A percentile compares a stretch with the other conserved stretches of the same genome.
Conservation (phyloP, 2,113 vertebrate species). For the Scatophagus argus region DNA sequence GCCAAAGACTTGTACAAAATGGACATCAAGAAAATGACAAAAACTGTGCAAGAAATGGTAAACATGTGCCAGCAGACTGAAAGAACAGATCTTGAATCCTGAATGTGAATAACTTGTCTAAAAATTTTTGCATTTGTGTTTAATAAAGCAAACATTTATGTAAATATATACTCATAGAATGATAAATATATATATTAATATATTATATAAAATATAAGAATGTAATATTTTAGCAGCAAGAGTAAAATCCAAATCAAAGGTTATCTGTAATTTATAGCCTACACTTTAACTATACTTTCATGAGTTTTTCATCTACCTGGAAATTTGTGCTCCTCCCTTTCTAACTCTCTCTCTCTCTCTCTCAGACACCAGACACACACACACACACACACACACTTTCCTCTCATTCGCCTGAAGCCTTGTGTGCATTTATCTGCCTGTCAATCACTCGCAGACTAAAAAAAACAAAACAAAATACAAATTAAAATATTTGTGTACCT, state of each 20-base stretch:
- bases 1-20: too few relatives aligned
- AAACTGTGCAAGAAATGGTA: too few relatives aligned
- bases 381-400: conserved; percentile 14
- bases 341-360: neutral
- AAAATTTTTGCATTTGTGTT: too few relatives aligned
- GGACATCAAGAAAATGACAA: too few relatives aligned
- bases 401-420: conserved; percentile 52
- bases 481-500: conserved; percentile 65
- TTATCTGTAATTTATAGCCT: conserved; percentile 21
- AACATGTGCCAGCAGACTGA: too few relatives aligned
- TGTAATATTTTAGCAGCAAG: neutral
- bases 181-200: too few relatives aligned
- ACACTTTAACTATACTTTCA: conserved; percentile 20
- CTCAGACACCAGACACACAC: too few relatives aligned
- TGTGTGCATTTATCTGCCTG: conserved; percentile 62
- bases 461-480: conserved; percentile 17
- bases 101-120: too few relatives aligned
- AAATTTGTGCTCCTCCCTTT: conserved; percentile 21
- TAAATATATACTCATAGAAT: too few relatives aligned
- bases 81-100: too few relatives aligned
- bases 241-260: conserved; percentile 10
- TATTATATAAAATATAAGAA: too few relatives aligned
- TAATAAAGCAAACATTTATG: neutral
- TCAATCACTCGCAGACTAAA: conserved; percentile 57
- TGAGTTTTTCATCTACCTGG: conserved; percentile 19